Evolutionary conservation across 2,888 invertebrate genomes (phyloP), one percentile per base, ranked within the genome.

Genomic region (Polietes domitor): DNA sequence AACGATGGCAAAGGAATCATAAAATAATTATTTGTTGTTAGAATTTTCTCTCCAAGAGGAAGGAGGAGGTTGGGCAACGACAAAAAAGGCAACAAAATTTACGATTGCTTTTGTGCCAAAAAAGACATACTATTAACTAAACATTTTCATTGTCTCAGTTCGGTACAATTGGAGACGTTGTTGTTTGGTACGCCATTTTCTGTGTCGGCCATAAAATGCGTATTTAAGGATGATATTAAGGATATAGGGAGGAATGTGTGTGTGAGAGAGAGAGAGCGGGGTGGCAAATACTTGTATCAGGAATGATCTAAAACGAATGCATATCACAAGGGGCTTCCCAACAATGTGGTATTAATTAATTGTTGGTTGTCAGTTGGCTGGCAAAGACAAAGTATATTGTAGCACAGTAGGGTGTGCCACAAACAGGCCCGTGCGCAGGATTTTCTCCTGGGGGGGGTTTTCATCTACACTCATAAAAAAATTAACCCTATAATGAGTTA

Each of bases 61-160:
- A 32, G 5, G 3, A 5, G 32, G 32, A 7, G 7, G 32, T 7
- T 10, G 10, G 12, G 15, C 41, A 41, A 41, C 41, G 2, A 41
- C 6, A 41, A 32, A 32, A 32, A 32, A 32, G 5, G 32, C 32
- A 32, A 12, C 41, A 12, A 41, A 41, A 47, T 12, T n/a, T 47
- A 47, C n/a, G 47, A 47, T 47, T 47, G n/a, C 9, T 47, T 47
- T 47, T 47, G n/a, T 15, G 47, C 15, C 47, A 12, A 47, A 47
- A 6, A 47, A 2, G 47, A 47, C 37, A 12, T 15, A n/a, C 47
- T 47, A 47, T 47, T n/a, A 47, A 47, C 47, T n/a, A 47, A 47
- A 47, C 47, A 47, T 47, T 47, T 32, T 47, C n/a, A 47, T 47
- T 47, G n/a, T 47, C n/a, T 47, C 47, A 47, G n/a, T 47, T 47